Evolutionary conservation across 1,140 invertebrate species (phyloP).

Genomic region (Brachionus rotundiformis): DNA sequence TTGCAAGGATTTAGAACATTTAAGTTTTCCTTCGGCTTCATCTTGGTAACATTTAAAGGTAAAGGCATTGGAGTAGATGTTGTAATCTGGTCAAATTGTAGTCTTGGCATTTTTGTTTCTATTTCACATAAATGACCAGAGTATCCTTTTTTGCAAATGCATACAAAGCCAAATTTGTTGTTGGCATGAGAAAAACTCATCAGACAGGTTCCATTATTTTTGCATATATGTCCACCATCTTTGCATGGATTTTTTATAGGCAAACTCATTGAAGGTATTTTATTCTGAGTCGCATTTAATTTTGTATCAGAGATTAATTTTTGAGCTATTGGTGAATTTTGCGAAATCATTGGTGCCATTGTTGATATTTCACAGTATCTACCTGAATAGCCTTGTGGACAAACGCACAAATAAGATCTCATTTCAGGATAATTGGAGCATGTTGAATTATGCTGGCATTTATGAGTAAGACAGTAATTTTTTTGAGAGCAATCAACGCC

Average conservation of each 20-base stretch:
- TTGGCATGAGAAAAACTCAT: slow-evolving; percentile 20
- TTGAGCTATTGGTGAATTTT: slow-evolving; percentile 11
- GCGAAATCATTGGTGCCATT: slow-evolving; percentile 11
- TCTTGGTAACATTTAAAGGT: neutral
- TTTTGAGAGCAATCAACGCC: slow-evolving; percentile 48
- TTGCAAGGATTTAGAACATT: slow-evolving; percentile 31
- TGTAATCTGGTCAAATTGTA: neutral
- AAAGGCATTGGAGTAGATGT: neutral
- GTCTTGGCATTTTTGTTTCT: neutral
- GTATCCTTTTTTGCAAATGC: slow-evolving; percentile 17
- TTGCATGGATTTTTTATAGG: slow-evolving; percentile 35
- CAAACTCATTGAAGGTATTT: neutral
- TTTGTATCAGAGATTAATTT: neutral
- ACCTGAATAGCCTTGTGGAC: slow-evolving; percentile 37
- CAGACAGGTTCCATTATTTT: slow-evolving; percentile 43
- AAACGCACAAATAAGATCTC: slow-evolving; percentile 41
- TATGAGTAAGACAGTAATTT: slow-evolving; percentile 46
- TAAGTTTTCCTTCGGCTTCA: neutral
- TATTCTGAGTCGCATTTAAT: neutral
- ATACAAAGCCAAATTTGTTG: slow-evolving; percentile 40
- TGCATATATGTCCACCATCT: neutral
- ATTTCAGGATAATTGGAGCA: slow-evolving; percentile 48
- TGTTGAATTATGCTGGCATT: slow-evolving; percentile 36
- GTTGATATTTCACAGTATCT: slow-evolving; percentile 41
- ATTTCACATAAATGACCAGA: slow-evolving; percentile 39